Conservation (phyloP, 2,113 vertebrate species). For the Hemibagrus wyckioides region DNA sequence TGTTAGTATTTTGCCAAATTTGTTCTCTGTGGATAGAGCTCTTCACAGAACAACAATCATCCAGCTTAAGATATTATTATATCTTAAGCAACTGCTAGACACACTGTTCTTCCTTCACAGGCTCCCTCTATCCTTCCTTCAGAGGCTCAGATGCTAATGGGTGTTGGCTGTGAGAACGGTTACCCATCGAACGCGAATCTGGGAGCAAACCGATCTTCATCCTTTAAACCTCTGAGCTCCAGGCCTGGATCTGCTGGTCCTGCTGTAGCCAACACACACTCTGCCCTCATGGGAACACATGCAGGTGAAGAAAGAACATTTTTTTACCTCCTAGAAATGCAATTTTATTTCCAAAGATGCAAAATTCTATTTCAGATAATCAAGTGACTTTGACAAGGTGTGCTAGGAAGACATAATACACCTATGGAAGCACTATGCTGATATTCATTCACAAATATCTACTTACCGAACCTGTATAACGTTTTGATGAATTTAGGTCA, state of each 20-base stretch:
- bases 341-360: background rate
- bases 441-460: background rate
- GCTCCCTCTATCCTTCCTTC: conserved; percentile 65
- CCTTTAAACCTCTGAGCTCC: conserved; percentile 71
- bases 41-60: background rate
- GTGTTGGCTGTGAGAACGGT: conserved; percentile 69
- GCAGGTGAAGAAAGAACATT: conserved; percentile 60
- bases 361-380: background rate
- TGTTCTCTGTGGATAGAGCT: background rate
- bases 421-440: background rate
- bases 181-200: conserved; percentile 66
- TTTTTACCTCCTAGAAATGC: background rate
- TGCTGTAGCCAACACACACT: conserved; percentile 57
- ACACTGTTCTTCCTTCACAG: conserved; percentile 51
- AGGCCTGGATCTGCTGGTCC: conserved; percentile 67
- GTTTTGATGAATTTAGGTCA: background rate
- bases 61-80: background rate
- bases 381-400: background rate
- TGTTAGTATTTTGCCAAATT: background rate
- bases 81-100: too few relatives aligned
- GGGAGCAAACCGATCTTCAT: conserved; percentile 62
- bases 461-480: background rate
- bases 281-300: conserved; percentile 68
- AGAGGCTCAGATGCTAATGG: conserved; percentile 71
- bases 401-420: background rate